Evolutionary conservation across 2,888 invertebrate genomes (phyloP), one percentile per base, ranked within the genome.

Genomic region (Acronicta aceris): DNA sequence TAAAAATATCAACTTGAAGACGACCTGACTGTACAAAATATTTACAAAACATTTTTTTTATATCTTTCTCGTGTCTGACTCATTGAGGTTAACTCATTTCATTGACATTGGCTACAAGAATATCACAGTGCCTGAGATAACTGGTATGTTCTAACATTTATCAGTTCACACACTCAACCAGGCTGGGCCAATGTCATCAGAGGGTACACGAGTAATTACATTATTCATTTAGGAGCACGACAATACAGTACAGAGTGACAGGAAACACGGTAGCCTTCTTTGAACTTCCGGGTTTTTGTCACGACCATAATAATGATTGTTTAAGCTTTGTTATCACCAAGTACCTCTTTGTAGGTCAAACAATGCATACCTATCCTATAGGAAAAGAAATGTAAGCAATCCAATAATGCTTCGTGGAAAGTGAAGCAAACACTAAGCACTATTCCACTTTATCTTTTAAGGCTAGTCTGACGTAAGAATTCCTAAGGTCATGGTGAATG

Each of bases 261-360:
- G 69, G 69, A 61, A 50, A 13, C 33, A 17, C 8, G 25, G 49
- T 45, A 38, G 43, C 46, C 27, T 49, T 63, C 52, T 21, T 25
- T 48, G 48, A 16, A 50, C 52, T 65, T 76, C 74, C 74, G 68
- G 41, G 59, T 57, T 64, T 62, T 64, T 71, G 59, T 62, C 6
- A 45, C 6, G 13, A 9, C 10, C n/a, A 8, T 47, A 33, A 27
- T 40, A 54, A 45, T 38, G 4, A 56, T 59, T 51, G 48, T 62
- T 52, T 69, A 57, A 13, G 33, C 56, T 53, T 46, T 64, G 46
- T 47, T 43, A 15, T 41, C 41, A 42, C 27, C 33, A 8, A 15
- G 30, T 71, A 45, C 27, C 4, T 40, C 25, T 52, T 49, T 53
- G 30, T 21, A 12, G 41, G 49, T 27, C 48, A 71, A 43, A 65